Evolutionary conservation across 2,888 invertebrate genomes (phyloP).

Genomic region (Drosophila suboccidentalis): DNA sequence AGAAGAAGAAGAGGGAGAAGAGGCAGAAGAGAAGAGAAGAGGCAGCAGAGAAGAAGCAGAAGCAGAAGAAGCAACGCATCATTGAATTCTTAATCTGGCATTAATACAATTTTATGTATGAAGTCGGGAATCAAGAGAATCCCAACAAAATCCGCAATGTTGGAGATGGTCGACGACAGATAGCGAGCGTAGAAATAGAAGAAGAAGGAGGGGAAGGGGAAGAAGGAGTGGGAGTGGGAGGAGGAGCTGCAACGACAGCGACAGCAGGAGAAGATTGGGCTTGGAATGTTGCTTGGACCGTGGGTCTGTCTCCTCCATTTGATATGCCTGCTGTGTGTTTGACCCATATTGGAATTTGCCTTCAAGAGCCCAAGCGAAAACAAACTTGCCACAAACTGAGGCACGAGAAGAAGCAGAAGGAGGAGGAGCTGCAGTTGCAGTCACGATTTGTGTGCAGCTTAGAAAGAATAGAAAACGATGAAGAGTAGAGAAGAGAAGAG

Average conservation of each 20-base stretch:
- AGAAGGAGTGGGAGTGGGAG: not conserved
- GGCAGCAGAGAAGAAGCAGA: slow-evolving; percentile 35
- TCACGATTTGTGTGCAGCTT: slow-evolving; percentile 71
- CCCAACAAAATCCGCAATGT: slow-evolving; percentile 73
- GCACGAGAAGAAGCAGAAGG: slow-evolving; percentile 4
- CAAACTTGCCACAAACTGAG: slow-evolving; percentile 28
- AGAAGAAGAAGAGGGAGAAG: slow-evolving; percentile 19
- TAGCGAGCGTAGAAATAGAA: slow-evolving; percentile 45
- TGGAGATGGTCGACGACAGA: slow-evolving; percentile 67
- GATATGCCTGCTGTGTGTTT: slow-evolving; percentile 75
- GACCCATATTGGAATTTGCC: slow-evolving; percentile 80
- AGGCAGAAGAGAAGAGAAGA: slow-evolving; percentile 26
- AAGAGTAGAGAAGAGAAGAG: slow-evolving; percentile 1
- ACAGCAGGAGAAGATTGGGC: slow-evolving; percentile 27
- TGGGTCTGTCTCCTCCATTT: slow-evolving; percentile 57
- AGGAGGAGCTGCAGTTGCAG: slow-evolving; percentile 32
- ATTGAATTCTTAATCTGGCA: slow-evolving; percentile 80
- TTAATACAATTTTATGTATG: slow-evolving; percentile 80
- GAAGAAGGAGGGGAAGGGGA: not conserved
- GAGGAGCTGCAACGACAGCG: not conserved
- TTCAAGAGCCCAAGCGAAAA: slow-evolving; percentile 40
- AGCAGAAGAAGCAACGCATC: slow-evolving; percentile 61
- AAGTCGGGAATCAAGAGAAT: slow-evolving; percentile 62
- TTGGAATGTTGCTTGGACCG: slow-evolving; percentile 55
- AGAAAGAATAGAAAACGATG: slow-evolving; percentile 49